Percentiles rank a stretch among this genome's conserved stretches.
These are phyloP conservation scores for Podiceps cristatus DNA, from an alignment of 2,113 vertebrate genomes.

Conservation along the genomic window DNA sequence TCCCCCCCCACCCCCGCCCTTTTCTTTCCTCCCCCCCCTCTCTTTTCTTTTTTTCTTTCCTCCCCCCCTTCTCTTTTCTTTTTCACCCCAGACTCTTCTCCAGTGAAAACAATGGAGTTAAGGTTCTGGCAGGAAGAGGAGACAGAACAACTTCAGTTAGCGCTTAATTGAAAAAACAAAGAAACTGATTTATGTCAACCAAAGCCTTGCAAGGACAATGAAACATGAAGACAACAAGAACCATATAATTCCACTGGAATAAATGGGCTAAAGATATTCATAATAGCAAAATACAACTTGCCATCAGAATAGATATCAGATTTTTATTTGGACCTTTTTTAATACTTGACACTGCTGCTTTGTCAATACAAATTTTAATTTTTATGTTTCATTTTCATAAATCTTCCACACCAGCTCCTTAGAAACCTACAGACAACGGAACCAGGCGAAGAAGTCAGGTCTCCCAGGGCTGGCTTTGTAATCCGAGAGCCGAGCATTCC, in stretches of 20 bases:
- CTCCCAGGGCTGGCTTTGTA: constrained; percentile 15
- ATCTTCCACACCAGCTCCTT: background rate
- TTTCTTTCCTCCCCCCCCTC: background rate
- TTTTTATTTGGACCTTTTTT: background rate
- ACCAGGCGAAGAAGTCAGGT: background rate
- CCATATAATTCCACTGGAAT: background rate
- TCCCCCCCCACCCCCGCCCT: too few relatives aligned
- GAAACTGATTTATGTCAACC: background rate
- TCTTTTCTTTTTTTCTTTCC: background rate
- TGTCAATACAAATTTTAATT: background rate
- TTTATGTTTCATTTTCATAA: accelerated
- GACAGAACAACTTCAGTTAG: constrained; percentile 22
- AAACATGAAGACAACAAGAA: background rate
- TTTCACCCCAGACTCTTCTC: background rate
- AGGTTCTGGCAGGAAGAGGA: constrained; percentile 13
- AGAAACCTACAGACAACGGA: background rate
- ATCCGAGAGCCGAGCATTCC: background rate
- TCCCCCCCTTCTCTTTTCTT: background rate
- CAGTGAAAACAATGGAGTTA: background rate
- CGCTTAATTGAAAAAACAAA: constrained; percentile 42
- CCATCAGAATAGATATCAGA: background rate
- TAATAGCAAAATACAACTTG: background rate
- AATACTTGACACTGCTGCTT: background rate
- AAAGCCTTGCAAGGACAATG: background rate
- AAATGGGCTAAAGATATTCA: background rate